Evolutionary conservation across 2,113 vertebrate species (phyloP).

Genomic region (Alligator mississippiensis): DNA sequence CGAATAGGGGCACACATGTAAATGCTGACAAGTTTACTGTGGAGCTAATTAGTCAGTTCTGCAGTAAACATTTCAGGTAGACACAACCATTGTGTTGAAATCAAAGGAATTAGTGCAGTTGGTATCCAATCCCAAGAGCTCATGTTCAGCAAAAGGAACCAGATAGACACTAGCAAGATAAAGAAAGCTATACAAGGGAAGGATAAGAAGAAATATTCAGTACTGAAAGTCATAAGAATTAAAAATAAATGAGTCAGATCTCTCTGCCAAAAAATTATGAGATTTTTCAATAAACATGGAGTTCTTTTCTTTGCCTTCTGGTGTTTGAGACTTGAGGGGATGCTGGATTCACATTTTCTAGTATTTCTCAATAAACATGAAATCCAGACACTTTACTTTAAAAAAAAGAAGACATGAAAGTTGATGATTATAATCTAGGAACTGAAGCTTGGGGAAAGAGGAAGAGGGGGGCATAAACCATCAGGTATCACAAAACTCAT

Average conservation of each 20-base stretch:
- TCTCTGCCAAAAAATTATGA: neutral
- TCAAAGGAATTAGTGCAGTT: neutral
- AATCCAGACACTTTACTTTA: no score
- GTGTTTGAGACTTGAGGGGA: neutral
- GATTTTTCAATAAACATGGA: neutral
- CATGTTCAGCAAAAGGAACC: neutral
- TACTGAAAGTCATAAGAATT: neutral
- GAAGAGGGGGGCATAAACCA: neutral
- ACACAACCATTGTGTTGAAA: neutral
- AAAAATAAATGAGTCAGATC: neutral
- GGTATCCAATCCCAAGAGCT: neutral
- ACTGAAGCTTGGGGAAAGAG: neutral
- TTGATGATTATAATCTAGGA: neutral
- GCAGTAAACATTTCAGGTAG: no score
- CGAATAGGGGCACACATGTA: no score
- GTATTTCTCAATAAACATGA: neutral
- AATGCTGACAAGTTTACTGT: no score
- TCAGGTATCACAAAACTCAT: neutral
- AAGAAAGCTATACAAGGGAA: neutral
- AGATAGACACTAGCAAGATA: neutral
- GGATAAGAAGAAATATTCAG: neutral
- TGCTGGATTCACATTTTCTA: neutral
- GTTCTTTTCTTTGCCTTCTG: neutral
- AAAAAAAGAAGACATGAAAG: neutral
- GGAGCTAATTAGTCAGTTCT: no score